These are phyloP conservation scores for Balaenoptera acutorostrata DNA, from an alignment of 2,113 vertebrate genomes.

Conservation along the genomic window DNA sequence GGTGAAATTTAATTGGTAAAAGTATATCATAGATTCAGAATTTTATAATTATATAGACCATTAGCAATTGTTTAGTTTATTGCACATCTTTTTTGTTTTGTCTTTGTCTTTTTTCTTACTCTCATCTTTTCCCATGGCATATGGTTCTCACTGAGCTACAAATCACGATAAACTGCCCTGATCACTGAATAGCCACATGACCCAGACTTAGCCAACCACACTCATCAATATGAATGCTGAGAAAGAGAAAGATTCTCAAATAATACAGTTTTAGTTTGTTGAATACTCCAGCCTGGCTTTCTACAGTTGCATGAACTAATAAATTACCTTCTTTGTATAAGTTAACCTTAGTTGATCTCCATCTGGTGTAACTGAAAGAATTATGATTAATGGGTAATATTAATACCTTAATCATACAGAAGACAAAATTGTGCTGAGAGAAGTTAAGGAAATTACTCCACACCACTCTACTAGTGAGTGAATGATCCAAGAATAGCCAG, in stretches of 20 bases:
- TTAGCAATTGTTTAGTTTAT: neutral
- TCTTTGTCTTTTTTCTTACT: neutral
- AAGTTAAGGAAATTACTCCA: neutral
- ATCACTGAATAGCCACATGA: neutral
- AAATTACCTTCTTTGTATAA: conserved; percentile 8
- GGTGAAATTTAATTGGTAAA: neutral
- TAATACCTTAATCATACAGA: neutral
- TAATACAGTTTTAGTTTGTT: neutral
- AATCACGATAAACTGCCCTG: neutral
- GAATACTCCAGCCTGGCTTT: neutral
- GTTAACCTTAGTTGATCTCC: neutral
- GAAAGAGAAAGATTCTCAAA: neutral
- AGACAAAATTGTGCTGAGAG: neutral
- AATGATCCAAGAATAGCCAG: neutral
- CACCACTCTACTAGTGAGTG: neutral
- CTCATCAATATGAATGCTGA: neutral
- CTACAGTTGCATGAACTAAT: neutral
- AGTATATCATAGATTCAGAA: neutral
- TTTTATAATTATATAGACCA: neutral
- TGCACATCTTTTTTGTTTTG: neutral
- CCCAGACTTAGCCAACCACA: neutral
- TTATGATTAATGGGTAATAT: neutral
- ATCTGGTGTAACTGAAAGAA: neutral
- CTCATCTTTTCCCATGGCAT: neutral
- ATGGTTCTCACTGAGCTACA: neutral